These are phyloP conservation scores for Amphiura filiformis DNA, from an alignment of 35 echinoderm and acorn worm genomes.

Conservation along the genomic window DNA sequence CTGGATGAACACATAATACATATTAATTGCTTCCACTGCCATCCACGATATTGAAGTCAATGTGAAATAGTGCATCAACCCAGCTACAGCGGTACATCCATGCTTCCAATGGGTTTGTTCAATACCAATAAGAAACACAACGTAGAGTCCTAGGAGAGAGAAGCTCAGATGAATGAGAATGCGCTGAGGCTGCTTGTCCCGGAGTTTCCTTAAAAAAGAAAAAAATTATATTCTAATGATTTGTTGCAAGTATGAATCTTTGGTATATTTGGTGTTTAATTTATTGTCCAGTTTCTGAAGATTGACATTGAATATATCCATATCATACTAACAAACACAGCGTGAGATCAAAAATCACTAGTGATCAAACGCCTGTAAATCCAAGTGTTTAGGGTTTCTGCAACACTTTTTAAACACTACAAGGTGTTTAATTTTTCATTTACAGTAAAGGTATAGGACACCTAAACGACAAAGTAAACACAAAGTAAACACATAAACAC, in stretches of 20 bases:
- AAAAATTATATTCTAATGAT: neutral
- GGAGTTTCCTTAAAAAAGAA: neutral
- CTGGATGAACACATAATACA: conserved; percentile 65
- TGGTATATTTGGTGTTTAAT: too few species aligned
- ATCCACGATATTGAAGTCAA: conserved; percentile 72
- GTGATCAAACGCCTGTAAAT: too few species aligned
- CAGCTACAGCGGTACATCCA: neutral
- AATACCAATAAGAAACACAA: neutral
- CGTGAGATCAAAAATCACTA: too few species aligned
- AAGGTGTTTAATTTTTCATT: too few species aligned
- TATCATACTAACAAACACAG: too few species aligned
- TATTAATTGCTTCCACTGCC: conserved; percentile 69
- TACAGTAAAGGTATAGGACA: too few species aligned
- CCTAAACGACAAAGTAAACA: too few species aligned
- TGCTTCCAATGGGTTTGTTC: neutral
- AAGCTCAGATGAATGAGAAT: neutral
- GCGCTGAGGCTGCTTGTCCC: neutral
- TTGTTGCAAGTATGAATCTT: neutral
- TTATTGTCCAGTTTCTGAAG: too few species aligned
- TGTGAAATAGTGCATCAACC: conserved; percentile 37
- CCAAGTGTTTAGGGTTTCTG: too few species aligned
- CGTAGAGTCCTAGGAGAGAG: neutral
- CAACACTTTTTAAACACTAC: too few species aligned
- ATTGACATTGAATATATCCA: too few species aligned
- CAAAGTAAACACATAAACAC: too few species aligned